Evolutionary conservation across 1,140 invertebrate species (phyloP), one percentile per base, ranked within the genome.

Genomic region (Brachionus plicatilis): DNA sequence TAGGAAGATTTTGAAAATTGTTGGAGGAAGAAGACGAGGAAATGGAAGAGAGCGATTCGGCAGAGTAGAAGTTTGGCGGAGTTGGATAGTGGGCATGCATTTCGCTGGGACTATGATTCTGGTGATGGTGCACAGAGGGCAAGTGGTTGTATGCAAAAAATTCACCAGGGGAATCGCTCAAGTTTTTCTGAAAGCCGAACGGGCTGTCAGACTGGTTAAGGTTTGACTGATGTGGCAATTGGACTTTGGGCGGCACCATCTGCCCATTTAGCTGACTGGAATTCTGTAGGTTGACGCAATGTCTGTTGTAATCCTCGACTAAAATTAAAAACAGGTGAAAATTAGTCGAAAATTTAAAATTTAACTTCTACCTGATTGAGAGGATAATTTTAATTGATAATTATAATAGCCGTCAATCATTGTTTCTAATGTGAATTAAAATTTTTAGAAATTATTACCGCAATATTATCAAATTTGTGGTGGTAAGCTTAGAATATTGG

Each of bases 351-450:
- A 76, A 14, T 45, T 29, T 27, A 24, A 41, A 72, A 41, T 72
- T 41, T 72, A 33, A 41, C 29, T 33, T 33, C 37, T 72, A 72
- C 68, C 68, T 72, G 68, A 72, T 72, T 72, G 68, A 72, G 68
- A 72, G 37, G 68, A 72, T 72, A 72, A 72, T 72, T 72, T 72
- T 72, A 72, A 72, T 72, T 72, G 68, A 72, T 72, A 72, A 72
- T 72, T 72, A 72, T 72, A 72, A 72, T 72, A 72, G 43, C 68
- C 68, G 29, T 72, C 68, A 72, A 72, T 72, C 68, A 72, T 72
- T 72, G 6, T 72, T 41, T 43, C 41, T 72, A 68, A 68, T 68
- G 3, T 68, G 33, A 68, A 68, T 68, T 68, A 68, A 68, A 68
- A 68, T 60, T 60, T 60, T 60, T 60, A 60, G 53, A 60, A 60